phyloP scores from a whole-genome alignment of 2,888 invertebrate species.

The Synergus umbraculus region DNA sequence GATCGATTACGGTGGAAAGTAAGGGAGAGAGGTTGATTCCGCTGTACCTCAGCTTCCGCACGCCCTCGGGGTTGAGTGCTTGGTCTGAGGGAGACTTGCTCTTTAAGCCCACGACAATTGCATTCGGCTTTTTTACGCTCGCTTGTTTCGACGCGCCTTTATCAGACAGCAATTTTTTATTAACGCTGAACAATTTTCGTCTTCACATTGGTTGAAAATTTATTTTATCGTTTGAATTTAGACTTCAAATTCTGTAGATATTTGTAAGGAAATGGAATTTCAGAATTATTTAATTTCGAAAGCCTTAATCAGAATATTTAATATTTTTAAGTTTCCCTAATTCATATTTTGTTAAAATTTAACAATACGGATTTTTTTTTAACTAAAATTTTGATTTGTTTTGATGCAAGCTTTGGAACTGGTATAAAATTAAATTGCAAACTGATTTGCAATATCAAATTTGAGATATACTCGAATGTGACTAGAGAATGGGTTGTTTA shows the following conservation, averaged over 20 bases:
- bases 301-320: no score
- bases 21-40: constrained; percentile 52
- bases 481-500: constrained; percentile 61
- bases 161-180: neutral
- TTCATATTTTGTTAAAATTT: constrained; percentile 25
- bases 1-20: constrained; percentile 71
- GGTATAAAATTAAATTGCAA: neutral
- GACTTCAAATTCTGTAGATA: no score
- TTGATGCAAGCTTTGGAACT: neutral
- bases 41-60: constrained; percentile 42
- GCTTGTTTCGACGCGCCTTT: constrained; percentile 64
- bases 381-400: constrained; percentile 41
- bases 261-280: no score
- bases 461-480: neutral
- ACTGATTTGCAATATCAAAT: neutral
- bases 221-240: neutral
- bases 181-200: neutral
- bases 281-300: no score
- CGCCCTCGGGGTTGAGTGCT: constrained; percentile 44
- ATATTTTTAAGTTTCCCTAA: no score
- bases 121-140: constrained; percentile 68
- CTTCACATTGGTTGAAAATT: neutral
- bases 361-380: constrained; percentile 21
- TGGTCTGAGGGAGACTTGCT: constrained; percentile 52
- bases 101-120: constrained; percentile 70